A percentile compares a stretch with the other conserved stretches of the same genome.
phyloP scores from a whole-genome alignment of 2,113 vertebrate species.

The Zosterops borbonicus region DNA sequence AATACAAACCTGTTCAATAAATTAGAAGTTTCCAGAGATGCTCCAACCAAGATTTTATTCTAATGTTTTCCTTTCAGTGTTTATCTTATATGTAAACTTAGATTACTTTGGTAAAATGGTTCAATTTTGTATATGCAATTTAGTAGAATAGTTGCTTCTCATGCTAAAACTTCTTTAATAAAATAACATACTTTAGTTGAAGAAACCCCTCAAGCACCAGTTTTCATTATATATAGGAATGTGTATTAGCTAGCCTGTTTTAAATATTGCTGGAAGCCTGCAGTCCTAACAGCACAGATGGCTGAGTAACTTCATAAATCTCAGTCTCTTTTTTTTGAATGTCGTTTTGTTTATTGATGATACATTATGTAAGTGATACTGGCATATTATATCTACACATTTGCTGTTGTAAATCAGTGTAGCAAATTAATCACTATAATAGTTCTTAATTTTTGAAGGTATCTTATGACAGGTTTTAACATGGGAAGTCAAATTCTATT shows the following conservation, averaged over 20 bases:
- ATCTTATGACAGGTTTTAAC: not conserved
- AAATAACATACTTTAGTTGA: not conserved
- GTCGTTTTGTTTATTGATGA: slow-evolving; percentile 59
- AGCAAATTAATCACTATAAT: not conserved
- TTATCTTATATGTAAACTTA: not conserved
- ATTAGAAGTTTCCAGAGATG: not conserved
- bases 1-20: not conserved
- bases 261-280: slow-evolving; percentile 23
- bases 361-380: not conserved
- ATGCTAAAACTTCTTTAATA: not conserved
- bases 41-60: not conserved
- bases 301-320: slow-evolving; percentile 34
- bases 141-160: not conserved
- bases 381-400: not conserved
- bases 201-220: not conserved
- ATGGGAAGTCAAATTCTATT: not conserved
- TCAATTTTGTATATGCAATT: not conserved
- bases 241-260: slow-evolving; percentile 19
- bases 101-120: not conserved
- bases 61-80: not conserved
- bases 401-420: slow-evolving; percentile 18
- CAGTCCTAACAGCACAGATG: slow-evolving; percentile 31
- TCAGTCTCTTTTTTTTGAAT: slow-evolving; percentile 4
- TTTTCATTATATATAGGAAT: not conserved
- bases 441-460: not conserved